Conservation (phyloP, 2,888 invertebrate genomes). For the Pasiphila rectangulata region DNA sequence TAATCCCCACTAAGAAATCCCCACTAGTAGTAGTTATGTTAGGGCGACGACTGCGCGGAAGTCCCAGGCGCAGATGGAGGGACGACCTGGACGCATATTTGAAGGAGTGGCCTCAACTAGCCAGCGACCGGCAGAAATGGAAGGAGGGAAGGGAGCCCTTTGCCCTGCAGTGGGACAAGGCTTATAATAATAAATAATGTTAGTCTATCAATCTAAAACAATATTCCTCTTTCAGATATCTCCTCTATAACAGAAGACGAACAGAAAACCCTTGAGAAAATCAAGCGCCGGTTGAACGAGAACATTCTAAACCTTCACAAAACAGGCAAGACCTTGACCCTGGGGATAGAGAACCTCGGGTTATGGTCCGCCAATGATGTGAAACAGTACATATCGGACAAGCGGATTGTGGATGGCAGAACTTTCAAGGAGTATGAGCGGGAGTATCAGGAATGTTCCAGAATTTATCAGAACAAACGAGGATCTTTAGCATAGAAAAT, state of each 20-base stretch:
- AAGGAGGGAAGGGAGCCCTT: too few relatives aligned
- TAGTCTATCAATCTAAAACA: too few relatives aligned
- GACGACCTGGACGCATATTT: too few relatives aligned
- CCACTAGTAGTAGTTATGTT: too few relatives aligned
- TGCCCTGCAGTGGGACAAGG: too few relatives aligned
- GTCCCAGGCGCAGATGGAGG: too few relatives aligned
- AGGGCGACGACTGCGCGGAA: too few relatives aligned
- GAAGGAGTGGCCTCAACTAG: too few relatives aligned
- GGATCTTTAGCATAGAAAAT: too few relatives aligned
- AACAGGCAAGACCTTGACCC: constrained; percentile 47
- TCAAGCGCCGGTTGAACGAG: constrained; percentile 60
- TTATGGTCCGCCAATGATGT: constrained; percentile 55
- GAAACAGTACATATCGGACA: constrained; percentile 49
- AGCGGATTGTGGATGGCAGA: constrained; percentile 52
- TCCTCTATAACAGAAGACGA: constrained; percentile 46
- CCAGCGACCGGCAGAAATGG: too few relatives aligned
- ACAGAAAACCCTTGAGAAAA: constrained; percentile 48
- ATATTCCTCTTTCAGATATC: constrained; percentile 63
- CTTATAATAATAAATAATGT: too few relatives aligned
- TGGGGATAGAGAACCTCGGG: constrained; percentile 50
- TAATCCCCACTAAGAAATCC: too few relatives aligned
- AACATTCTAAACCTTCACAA: constrained; percentile 53
- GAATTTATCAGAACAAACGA: constrained; percentile 21
- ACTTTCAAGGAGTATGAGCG: constrained; percentile 55
- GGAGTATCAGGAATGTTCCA: constrained; percentile 45